These are phyloP conservation scores for Volucella zonaria DNA, from an alignment of 2,888 invertebrate species.

Conservation along the genomic window DNA sequence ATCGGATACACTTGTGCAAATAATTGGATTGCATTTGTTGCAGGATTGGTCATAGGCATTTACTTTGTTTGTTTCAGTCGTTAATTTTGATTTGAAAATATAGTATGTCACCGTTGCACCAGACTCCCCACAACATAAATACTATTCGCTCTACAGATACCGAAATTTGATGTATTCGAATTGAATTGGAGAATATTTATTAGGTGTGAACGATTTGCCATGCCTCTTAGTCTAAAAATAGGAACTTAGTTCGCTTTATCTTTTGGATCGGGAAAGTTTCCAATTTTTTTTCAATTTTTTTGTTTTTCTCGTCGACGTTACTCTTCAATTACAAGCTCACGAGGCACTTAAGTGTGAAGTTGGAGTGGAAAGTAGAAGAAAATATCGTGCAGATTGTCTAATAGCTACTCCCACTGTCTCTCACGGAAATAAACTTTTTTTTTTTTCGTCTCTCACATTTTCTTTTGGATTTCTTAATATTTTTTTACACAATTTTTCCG, in stretches of 20 bases:
- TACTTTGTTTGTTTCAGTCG: conserved; percentile 46
- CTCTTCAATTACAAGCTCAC: conserved; percentile 48
- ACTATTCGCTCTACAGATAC: too few species aligned
- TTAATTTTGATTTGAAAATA: conserved; percentile 30
- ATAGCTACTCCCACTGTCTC: conserved; percentile 52
- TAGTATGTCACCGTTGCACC: conserved; percentile 43
- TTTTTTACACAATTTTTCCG: conserved; percentile 47
- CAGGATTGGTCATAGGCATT: conserved; percentile 36
- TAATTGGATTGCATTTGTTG: conserved; percentile 54
- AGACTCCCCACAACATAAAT: neutral
- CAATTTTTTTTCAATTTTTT: neutral
- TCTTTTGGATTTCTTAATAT: conserved; percentile 34
- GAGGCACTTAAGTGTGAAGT: conserved; percentile 50
- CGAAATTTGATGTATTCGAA: conserved; percentile 16
- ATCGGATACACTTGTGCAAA: conserved; percentile 57
- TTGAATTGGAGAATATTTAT: conserved; percentile 35
- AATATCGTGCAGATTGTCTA: conserved; percentile 62
- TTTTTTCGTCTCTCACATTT: conserved; percentile 5
- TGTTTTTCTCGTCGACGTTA: neutral
- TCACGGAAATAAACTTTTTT: conserved; percentile 60
- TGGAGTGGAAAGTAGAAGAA: conserved; percentile 6
- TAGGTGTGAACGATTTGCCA: neutral
- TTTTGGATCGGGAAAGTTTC: conserved; percentile 7
- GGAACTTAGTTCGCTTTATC: neutral
- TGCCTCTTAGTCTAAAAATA: neutral